Conservation (phyloP, 2,113 vertebrate genomes). For the Phrynocephalus versicolor region DNA sequence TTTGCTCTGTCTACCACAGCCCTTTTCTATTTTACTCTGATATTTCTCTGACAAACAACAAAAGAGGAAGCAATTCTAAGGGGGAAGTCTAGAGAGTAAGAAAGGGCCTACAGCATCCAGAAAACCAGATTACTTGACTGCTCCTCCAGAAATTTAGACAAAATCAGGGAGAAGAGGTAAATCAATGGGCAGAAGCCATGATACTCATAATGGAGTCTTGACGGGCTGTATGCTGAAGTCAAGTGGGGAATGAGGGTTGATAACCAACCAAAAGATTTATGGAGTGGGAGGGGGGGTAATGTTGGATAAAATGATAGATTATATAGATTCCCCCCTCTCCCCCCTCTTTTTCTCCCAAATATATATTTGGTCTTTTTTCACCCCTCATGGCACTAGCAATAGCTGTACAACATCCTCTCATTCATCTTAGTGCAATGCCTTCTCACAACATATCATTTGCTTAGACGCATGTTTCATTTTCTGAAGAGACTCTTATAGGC, state of each 20-base stretch:
- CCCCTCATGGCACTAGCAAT: background rate
- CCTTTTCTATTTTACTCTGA: too few species aligned
- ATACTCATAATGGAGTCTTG: background rate
- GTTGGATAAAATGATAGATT: background rate
- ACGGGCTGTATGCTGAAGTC: background rate
- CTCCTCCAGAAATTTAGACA: background rate
- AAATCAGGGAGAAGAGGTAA: background rate
- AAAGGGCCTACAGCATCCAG: background rate
- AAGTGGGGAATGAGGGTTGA: background rate
- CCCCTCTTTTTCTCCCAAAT: too few species aligned
- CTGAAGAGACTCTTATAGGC: background rate
- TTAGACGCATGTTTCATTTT: background rate
- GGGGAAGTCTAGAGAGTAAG: background rate
- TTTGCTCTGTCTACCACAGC: too few species aligned
- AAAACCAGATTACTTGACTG: background rate
- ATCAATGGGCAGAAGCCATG: background rate
- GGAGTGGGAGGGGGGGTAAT: too few species aligned
- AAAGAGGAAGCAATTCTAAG: background rate
- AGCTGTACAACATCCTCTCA: background rate
- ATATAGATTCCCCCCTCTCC: too few species aligned
- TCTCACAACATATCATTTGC: too few species aligned
- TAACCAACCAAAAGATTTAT: background rate
- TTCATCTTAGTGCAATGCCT: background rate
- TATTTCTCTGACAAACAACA: background rate
- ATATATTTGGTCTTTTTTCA: background rate